A percentile compares a stretch with the other conserved stretches of the same genome.
Evolutionary conservation across 2,113 vertebrate species (phyloP).

Genomic region (Scophthalmus maximus): DNA sequence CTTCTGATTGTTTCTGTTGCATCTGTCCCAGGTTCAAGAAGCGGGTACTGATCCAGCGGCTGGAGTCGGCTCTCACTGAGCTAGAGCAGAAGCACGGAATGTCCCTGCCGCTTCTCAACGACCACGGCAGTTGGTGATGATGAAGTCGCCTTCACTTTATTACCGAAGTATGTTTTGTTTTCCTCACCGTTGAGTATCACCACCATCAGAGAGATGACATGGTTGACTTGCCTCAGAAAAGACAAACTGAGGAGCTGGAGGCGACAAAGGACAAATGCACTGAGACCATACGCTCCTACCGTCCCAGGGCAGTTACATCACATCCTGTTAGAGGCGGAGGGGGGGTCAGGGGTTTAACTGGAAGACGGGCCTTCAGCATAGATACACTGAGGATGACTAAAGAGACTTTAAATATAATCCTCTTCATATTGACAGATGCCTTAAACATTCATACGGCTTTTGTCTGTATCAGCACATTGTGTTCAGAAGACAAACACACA

Average conservation of each 20-base stretch:
- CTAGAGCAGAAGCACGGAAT: conserved; percentile 83
- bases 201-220: background rate
- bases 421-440: conserved; percentile 65
- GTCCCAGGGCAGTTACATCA: conserved; percentile 46
- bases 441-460: conserved; percentile 60
- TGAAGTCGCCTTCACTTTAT: background rate
- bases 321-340: conserved; percentile 45
- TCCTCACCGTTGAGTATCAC: conserved; percentile 1
- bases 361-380: conserved; percentile 28
- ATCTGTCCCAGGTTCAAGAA: conserved; percentile 92
- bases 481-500: conserved; percentile 33
- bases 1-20: background rate
- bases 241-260: background rate
- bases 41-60: conserved; percentile 96
- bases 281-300: conserved; percentile 14
- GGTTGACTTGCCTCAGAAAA: conserved; percentile 25
- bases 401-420: conserved; percentile 63
- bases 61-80: conserved; percentile 90
- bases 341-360: conserved; percentile 31
- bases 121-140: conserved; percentile 88
- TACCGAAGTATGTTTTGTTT: background rate
- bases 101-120: conserved; percentile 82
- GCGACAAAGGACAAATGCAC: conserved; percentile 23
- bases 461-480: conserved; percentile 46
- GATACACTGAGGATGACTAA: conserved; percentile 44